phyloP scores from a whole-genome alignment of 2,113 vertebrate species.

The Chauna torquata region DNA sequence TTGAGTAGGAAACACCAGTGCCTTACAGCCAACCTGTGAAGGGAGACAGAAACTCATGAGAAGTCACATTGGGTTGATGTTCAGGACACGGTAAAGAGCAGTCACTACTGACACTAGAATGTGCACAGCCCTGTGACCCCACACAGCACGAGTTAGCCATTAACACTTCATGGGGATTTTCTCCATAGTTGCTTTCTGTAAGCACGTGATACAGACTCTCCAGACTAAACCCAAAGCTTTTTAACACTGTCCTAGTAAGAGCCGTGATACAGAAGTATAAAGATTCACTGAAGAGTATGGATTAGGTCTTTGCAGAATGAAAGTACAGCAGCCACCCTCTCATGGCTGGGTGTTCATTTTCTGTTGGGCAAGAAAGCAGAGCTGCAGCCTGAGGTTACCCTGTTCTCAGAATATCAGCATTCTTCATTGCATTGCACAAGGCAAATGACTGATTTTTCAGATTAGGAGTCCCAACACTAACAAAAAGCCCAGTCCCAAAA shows the following conservation, averaged over 20 bases:
- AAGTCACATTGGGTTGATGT: background rate
- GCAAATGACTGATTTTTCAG: background rate
- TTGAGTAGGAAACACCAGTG: slow-evolving; percentile 84
- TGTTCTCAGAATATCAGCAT: no score
- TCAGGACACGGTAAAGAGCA: background rate
- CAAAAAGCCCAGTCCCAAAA: background rate
- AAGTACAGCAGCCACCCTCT: background rate
- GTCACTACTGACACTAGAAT: background rate
- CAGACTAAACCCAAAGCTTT: background rate
- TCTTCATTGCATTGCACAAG: accelerated
- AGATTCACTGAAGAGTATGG: background rate
- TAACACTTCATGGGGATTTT: background rate
- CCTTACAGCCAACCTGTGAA: slow-evolving; percentile 88
- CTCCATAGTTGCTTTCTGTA: background rate
- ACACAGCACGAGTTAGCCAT: background rate
- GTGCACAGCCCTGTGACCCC: background rate
- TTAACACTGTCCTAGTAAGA: background rate
- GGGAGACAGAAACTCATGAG: slow-evolving; percentile 7
- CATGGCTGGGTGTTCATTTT: background rate
- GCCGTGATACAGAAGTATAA: background rate
- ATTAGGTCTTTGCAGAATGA: background rate
- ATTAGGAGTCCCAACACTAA: background rate
- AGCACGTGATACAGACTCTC: background rate
- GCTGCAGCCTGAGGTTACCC: background rate
- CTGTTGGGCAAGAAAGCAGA: background rate